Evolutionary conservation across 1,140 invertebrate species (phyloP), one percentile per base, ranked within the genome.

Genomic region (Dermatophagoides farinae): DNA sequence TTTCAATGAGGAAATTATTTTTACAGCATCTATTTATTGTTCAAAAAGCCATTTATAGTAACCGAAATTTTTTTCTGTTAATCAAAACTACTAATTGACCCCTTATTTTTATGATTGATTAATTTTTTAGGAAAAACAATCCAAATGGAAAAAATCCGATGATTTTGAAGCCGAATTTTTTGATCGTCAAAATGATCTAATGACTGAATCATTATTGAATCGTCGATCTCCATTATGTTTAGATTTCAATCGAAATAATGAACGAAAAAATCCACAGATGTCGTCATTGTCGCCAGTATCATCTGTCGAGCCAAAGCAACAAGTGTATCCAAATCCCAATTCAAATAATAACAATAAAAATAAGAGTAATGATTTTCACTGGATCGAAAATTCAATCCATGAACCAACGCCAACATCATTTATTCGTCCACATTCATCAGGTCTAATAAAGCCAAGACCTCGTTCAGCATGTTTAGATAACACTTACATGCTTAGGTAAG

Each of bases 401-500:
- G 41, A 18, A 16, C 50, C 50, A 5, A 39, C 20, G 11, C 4
- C n/a, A 25, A 2, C 11, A 53, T 14, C 23, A 20, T 44, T 44
- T 44, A 20, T 44, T 5, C 14, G 43, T 44, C 18, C 43, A 16
- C 43, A 20, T n/a, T n/a, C 14, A n/a, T 16, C 43, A 2, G 47
- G 18, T 18, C 22, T 23, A 6, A n/a, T 23, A 16, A 14, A 23
- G 14, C 38, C 53, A 18, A 6, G 53, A 18, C 53, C 53, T 2
- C 53, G 23, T n/a, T 55, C 53, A 40, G 53, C 53, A 55, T 55
- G 53, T 55, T 23, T 55, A 14, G 53, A 55, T 31, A 31, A 31
- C 14, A 55, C 53, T 11, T 55, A 55, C 14, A 55, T 55, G 53
- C 53, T 55, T 23, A 55, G 53, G 53, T 55, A n/a, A 40, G 53